Evolutionary conservation across 2,113 vertebrate genomes (phyloP), one percentile per base, ranked within the genome.

Genomic region (Paradoxurus hermaphroditus): DNA sequence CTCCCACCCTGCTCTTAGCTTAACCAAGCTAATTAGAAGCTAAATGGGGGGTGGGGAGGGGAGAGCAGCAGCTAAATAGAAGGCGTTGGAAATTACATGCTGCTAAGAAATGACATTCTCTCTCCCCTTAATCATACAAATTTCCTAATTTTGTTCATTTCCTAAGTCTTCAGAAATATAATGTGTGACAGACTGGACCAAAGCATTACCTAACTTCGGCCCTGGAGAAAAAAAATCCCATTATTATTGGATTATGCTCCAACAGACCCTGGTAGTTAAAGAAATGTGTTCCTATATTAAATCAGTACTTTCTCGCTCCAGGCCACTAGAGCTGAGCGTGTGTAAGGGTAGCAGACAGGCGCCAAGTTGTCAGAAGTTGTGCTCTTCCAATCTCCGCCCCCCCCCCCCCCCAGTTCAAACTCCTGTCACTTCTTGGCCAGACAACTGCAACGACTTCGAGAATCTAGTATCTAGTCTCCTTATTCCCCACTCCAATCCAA

Each of bases 161-260:
- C 83, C 95, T 90, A 34, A 59, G 70, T 96, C 82, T 75, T 62
- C 2, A 67, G 70, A 93, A 92, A 95, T 59, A 92, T 87, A 95
- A 90, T 4, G 90, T 98, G 91, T 98, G 95, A 97, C 88, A 95
- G 78, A 85, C 90, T 75, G 97, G 88, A 83, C 79, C 77, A 92
- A 0, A n/a, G 82, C 4, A 81, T 79, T 83, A 86, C 92, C 93
- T 95, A 93, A 97, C 18, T 51, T 96, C 23, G 77, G 56, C n/a
- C 31, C 23, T 62, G 3, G 10, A 41, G 56, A 36, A 18, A 7
- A 46, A 72, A 95, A 29, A 56, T 95, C 96, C 84, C 78, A 97
- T 98, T 97, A 95, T 98, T 95, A 94, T 95, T 36, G 86, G 97
- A 98, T 97, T 98, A 97, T 53, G 79, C 85, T 97, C 95, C 97